Evolutionary conservation across 64 coral and sea anemone species (phyloP).

Genomic region (Stichodactyla mertensii): DNA sequence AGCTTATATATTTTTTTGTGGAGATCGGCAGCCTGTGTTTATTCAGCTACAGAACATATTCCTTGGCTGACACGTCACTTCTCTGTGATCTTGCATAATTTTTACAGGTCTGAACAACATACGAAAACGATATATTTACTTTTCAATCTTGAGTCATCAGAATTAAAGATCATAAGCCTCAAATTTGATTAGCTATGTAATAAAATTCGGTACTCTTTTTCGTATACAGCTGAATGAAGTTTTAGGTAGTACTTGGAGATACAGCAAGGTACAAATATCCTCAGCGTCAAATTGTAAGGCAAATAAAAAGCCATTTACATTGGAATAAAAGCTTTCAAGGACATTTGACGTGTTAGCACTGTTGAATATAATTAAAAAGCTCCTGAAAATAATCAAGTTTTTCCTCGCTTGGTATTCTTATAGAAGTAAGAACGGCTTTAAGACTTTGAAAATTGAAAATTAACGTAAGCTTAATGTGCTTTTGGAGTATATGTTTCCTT

Average conservation of each 20-base stretch:
- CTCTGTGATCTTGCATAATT: conserved; percentile 6
- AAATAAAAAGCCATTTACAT: conserved; percentile 1
- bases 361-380: conserved; percentile 16
- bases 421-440: not conserved
- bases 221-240: not conserved
- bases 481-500: not conserved
- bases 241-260: not conserved
- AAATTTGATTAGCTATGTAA: not conserved
- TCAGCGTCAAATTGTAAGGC: not conserved
- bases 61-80: not conserved
- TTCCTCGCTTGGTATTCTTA: not conserved
- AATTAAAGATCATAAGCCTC: not conserved
- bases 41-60: conserved; percentile 2
- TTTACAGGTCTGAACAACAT: conserved; percentile 11
- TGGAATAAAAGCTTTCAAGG: not conserved
- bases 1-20: not conserved
- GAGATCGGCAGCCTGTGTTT: not conserved
- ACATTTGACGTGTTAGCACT: not conserved
- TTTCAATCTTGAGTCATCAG: not conserved
- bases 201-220: not conserved
- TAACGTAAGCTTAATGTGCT: not conserved
- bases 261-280: too few relatives aligned
- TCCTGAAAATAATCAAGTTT: conserved; percentile 10
- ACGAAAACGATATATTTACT: conserved; percentile 11
- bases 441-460: not conserved